A percentile compares a stretch with the other conserved stretches of the same genome.
Conservation (phyloP, 2,888 invertebrate species). For the Drymonia ruficornis region DNA sequence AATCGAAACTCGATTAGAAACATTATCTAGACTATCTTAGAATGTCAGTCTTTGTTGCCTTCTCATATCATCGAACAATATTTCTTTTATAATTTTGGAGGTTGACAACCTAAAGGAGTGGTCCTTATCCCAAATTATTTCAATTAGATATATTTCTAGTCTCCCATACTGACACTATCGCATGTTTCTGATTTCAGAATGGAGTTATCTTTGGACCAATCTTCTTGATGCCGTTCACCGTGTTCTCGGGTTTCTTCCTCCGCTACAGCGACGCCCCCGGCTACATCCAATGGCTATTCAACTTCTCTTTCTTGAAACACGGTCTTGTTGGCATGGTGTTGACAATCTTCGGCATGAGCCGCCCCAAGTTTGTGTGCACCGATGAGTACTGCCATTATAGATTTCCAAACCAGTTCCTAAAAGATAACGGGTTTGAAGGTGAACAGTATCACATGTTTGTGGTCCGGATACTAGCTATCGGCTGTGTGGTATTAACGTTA, state of each 20-base stretch:
- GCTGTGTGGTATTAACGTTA: constrained; percentile 24
- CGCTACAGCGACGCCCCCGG: constrained; percentile 91
- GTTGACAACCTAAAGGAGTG: too few species aligned
- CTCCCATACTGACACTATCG: constrained; percentile 6
- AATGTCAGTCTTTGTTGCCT: too few species aligned
- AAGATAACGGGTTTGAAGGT: constrained; percentile 88
- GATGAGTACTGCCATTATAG: constrained; percentile 90
- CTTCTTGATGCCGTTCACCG: constrained; percentile 92
- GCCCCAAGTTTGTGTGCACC: constrained; percentile 90
- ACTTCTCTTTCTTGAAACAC: constrained; percentile 95
- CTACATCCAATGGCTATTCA: constrained; percentile 93
- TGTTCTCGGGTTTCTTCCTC: constrained; percentile 97
- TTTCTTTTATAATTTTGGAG: too few species aligned
- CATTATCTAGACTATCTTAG: too few species aligned
- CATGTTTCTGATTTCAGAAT: constrained; percentile 85
- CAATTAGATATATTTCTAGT: too few species aligned
- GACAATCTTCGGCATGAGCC: constrained; percentile 92
- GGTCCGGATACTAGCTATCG: neutral
- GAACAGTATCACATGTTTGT: constrained; percentile 83
- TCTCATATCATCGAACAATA: too few species aligned
- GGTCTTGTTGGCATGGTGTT: constrained; percentile 93
- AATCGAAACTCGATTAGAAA: too few species aligned
- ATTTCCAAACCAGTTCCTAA: constrained; percentile 89
- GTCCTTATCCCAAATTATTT: too few species aligned
- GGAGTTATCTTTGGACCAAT: constrained; percentile 96